Conservation (phyloP, 2,113 vertebrate species). For the Collichthys lucidus region DNA sequence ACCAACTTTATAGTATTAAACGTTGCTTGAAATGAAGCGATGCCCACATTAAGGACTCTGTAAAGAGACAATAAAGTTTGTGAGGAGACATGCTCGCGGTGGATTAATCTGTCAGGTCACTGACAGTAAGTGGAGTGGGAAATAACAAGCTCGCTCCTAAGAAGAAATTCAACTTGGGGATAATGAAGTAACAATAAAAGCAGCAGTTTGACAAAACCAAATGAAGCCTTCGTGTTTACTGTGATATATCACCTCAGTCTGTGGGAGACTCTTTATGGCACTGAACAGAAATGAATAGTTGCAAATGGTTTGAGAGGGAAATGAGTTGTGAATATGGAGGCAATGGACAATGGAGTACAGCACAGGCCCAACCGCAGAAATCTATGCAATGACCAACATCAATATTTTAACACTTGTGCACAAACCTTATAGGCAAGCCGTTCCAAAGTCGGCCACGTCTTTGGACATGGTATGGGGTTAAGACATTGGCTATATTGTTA, state of each 20-base stretch:
- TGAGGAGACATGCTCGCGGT: neutral
- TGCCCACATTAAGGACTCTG: neutral
- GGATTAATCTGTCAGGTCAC: conserved; percentile 10
- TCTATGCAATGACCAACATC: neutral
- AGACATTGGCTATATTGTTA: no score
- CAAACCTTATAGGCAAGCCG: neutral
- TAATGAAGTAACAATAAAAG: conserved; percentile 42
- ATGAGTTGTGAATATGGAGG: neutral
- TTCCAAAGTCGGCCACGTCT: no score
- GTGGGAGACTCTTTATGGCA: conserved; percentile 13
- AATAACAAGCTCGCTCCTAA: conserved; percentile 6
- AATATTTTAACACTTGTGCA: neutral
- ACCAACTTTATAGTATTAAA: neutral
- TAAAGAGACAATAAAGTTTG: conserved; percentile 2
- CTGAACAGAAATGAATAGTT: conserved; percentile 5
- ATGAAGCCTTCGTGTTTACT: conserved; percentile 4
- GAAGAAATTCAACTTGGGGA: neutral
- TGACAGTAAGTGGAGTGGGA: conserved; percentile 14
- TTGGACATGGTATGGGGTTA: no score
- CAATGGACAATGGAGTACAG: neutral
- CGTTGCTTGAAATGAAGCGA: neutral
- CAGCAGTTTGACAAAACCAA: conserved; percentile 8
- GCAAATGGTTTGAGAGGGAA: neutral
- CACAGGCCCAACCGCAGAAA: neutral
- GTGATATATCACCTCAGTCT: conserved; percentile 31